phyloP scores from a whole-genome alignment of 2,113 vertebrate species.

The Hydropotes inermis region DNA sequence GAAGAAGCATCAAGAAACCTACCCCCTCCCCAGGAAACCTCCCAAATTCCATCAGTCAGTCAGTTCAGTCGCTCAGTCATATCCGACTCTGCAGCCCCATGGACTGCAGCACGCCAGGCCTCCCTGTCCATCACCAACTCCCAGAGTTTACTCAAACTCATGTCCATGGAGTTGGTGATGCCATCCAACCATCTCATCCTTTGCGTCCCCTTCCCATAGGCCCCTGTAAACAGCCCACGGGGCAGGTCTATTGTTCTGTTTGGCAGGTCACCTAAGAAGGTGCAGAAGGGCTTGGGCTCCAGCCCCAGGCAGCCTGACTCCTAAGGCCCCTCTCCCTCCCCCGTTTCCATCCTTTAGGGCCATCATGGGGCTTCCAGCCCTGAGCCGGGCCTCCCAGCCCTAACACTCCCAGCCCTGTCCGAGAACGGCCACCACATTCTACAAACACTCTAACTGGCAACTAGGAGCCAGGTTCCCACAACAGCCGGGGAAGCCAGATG shows the following conservation, averaged over 20 bases:
- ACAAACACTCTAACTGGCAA: not conserved
- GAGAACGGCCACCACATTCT: not conserved
- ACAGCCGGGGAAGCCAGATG: not conserved
- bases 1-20: accelerated
- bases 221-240: accelerated
- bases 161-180: not conserved
- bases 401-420: not conserved
- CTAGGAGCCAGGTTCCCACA: not conserved
- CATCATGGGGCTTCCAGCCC: not conserved
- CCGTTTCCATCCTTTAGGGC: not conserved
- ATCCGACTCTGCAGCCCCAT: not conserved
- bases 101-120: not conserved
- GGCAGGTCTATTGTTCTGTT: accelerated
- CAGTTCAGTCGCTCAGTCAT: not conserved
- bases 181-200: not conserved
- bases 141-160: not conserved
- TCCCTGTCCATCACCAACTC: not conserved
- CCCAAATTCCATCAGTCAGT: not conserved
- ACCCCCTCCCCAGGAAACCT: not conserved
- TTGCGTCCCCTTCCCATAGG: accelerated
- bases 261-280: not conserved
- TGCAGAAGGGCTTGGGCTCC: not conserved
- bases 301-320: not conserved
- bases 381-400: not conserved
- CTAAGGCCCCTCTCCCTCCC: not conserved